Conservation (phyloP, 2,113 vertebrate species). For the Pituophis catenifer region DNA sequence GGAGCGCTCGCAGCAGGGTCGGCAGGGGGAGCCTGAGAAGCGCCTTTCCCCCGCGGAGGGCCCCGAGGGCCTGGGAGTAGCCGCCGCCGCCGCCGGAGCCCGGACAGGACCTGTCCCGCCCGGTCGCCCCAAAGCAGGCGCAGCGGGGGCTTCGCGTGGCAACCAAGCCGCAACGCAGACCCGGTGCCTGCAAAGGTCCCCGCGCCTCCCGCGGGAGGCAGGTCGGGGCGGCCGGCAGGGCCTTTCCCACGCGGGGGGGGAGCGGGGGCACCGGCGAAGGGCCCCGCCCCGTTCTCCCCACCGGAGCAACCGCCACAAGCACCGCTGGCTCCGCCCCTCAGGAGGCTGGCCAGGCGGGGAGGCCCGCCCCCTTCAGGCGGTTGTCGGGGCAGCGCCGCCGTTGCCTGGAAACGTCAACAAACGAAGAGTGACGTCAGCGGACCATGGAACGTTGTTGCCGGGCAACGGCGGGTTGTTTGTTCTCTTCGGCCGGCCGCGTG, state of each 20-base stretch:
- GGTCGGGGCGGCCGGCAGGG: neutral
- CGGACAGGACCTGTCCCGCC: neutral
- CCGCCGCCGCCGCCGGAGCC: slow-evolving; percentile 11
- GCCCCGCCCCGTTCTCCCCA: neutral
- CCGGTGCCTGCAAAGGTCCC: neutral
- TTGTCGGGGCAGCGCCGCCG: slow-evolving; percentile 60
- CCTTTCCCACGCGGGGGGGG: neutral
- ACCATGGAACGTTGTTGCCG: slow-evolving; percentile 73
- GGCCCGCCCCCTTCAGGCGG: slow-evolving; percentile 5
- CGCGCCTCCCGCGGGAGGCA: neutral
- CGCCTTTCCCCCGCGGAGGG: slow-evolving; percentile 74
- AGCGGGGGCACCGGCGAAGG: neutral
- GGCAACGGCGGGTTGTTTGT: slow-evolving; percentile 73
- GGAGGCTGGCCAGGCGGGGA: neutral
- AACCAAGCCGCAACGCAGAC: neutral
- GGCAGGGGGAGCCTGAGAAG: slow-evolving; percentile 63
- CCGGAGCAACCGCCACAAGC: neutral
- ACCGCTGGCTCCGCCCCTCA: neutral
- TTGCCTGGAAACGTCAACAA: slow-evolving; percentile 82
- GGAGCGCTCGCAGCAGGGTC: slow-evolving; percentile 71
- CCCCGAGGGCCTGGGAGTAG: slow-evolving; percentile 58
- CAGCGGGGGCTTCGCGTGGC: too few species aligned
- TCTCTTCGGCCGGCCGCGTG: slow-evolving; percentile 39
- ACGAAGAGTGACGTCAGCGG: slow-evolving; percentile 69
- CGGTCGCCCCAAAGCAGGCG: neutral